Base-by-base conservation (phyloP, 2,888 invertebrate species). In the Microplitis deprimator region DNA sequence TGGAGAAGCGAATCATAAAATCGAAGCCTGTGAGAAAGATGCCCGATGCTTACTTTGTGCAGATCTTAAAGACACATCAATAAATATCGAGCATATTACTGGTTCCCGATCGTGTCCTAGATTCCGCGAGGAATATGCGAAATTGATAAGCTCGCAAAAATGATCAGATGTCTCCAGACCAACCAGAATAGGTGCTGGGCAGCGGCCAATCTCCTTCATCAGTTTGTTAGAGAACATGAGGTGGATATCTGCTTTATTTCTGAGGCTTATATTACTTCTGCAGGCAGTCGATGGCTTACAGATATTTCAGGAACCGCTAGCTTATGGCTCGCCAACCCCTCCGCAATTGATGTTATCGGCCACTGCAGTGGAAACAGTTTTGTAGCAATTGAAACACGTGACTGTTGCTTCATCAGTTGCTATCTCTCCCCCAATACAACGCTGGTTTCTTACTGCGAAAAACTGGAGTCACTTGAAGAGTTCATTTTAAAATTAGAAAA, bases 1-100 rank as follows among this genome's bases (percentile, higher is more conserved):
- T 65, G 83, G 83, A 6, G 17, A 16, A 8, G 73, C 29, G 4
- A 81, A 79, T 0, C 83, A 84, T 68, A 81, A 79, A 20, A 77
- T 65, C 8, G 78, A 17, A 17, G 17, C 17, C 17, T 17, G 17
- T 1, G 1, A 17, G 17, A 17, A 17, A 17, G 17, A 17, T 1
- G 17, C 17, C 17, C 17, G 17, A 17, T 17, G 17, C 1, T 17
- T 17, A 17, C 17, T 17, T 17, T 17, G 17, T 17, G 17, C 17
- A 17, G 17, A 0, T 17, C 17, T 17, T 17, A 17, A 17, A 17
- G 17, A 17, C 17, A 17, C 17, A 17, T 0, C 17, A 1, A 17
- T 17, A 17, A 17, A 17, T 1, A 17, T 0, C 1, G 17, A 17
- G 17, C 17, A 17, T 17, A 17, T 17, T 17, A 17, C 17, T 17